phyloP scores from a whole-genome alignment of 2,113 vertebrate species.

The Festucalex cinctus region DNA sequence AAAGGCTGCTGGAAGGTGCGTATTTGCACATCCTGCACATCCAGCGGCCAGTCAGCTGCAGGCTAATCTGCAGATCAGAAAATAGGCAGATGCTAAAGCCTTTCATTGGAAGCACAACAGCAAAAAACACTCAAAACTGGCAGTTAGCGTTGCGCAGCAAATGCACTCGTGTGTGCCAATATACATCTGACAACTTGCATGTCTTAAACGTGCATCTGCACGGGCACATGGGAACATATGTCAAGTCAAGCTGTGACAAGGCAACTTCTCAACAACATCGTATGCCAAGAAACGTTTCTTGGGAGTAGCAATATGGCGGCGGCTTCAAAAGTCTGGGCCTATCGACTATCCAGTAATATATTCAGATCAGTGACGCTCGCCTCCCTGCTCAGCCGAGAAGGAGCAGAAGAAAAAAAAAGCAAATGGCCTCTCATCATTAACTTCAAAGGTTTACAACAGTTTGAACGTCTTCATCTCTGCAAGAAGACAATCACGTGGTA shows the following conservation, averaged over 20 bases:
- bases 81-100: slow-evolving; percentile 38
- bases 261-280: slow-evolving; percentile 44
- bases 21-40: not conserved
- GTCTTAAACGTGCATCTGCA: slow-evolving; percentile 8
- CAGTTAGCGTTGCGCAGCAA: slow-evolving; percentile 7
- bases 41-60: slow-evolving; percentile 22
- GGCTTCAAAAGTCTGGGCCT: too few relatives aligned
- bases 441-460: too few relatives aligned
- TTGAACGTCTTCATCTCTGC: too few relatives aligned
- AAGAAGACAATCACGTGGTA: too few relatives aligned
- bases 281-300: too few relatives aligned
- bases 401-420: too few relatives aligned
- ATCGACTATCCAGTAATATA: too few relatives aligned
- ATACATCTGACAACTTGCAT: not conserved
- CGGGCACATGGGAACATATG: slow-evolving; percentile 17
- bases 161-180: not conserved
- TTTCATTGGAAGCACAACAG: slow-evolving; percentile 51
- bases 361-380: too few relatives aligned
- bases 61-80: slow-evolving; percentile 54
- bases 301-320: too few relatives aligned
- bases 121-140: slow-evolving; percentile 19
- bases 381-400: too few relatives aligned
- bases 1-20: not conserved
- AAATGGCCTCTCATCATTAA: too few relatives aligned
- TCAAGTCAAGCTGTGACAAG: slow-evolving; percentile 49